phyloP scores from a whole-genome alignment of 2,797 vertebrate genomes.

The Anguilla obscura region DNA sequence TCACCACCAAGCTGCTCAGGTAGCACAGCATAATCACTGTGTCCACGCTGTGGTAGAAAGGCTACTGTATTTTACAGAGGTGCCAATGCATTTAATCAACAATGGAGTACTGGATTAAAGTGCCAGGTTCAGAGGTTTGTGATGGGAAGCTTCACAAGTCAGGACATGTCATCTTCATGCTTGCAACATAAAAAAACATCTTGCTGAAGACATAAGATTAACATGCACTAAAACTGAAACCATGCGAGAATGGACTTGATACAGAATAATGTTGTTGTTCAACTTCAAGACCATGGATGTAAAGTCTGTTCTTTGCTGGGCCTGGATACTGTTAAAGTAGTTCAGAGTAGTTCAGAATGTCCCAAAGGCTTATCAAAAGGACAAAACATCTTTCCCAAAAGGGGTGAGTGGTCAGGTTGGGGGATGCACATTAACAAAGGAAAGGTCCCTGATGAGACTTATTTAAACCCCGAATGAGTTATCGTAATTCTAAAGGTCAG shows the following conservation, averaged over 20 bases:
- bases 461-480: conserved; percentile 74
- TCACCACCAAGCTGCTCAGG: not conserved
- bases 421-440: conserved; percentile 66
- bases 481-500: conserved; percentile 74
- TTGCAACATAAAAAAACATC: conserved; percentile 39
- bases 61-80: not conserved
- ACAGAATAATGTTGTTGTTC: not conserved
- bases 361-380: conserved; percentile 57
- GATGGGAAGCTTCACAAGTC: conserved; percentile 18
- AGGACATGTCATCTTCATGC: not conserved
- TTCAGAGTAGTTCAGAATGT: conserved; percentile 48
- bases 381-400: conserved; percentile 60
- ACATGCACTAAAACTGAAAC: conserved; percentile 1
- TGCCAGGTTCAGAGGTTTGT: conserved; percentile 35
- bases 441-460: conserved; percentile 75
- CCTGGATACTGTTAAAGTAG: conserved; percentile 46
- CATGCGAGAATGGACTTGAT: conserved; percentile 33
- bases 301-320: conserved; percentile 44
- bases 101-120: not conserved
- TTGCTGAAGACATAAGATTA: conserved; percentile 40
- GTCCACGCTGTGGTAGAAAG: not conserved
- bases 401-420: conserved; percentile 34
- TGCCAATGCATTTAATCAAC: conserved; percentile 41
- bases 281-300: not conserved
- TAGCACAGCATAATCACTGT: not conserved